Percentiles rank a stretch among this genome's conserved stretches.
These are phyloP conservation scores for Stylophora pistillata DNA, from an alignment of 64 coral and sea anemone genomes.

Conservation along the genomic window DNA sequence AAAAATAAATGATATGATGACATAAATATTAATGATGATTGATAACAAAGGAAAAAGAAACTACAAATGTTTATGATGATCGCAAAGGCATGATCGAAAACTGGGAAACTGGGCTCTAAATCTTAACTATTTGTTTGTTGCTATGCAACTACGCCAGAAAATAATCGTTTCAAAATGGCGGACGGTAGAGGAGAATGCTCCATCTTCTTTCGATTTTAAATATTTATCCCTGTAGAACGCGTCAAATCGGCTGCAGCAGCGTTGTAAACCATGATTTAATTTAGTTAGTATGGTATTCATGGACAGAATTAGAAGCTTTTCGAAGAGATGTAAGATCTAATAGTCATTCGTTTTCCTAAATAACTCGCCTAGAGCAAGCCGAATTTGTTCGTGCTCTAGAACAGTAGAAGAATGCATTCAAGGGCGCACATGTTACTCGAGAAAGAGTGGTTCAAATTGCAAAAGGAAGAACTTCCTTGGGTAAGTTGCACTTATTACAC, in stretches of 20 bases:
- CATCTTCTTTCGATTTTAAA: neutral
- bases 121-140: neutral
- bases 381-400: neutral
- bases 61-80: neutral
- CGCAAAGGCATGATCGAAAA: neutral
- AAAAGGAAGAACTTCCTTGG: slow-evolving; percentile 81
- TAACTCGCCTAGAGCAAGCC: neutral
- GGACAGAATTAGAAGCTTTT: no score
- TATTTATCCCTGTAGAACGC: neutral
- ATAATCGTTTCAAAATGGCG: slow-evolving; percentile 43
- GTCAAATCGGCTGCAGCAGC: no score
- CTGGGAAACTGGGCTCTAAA: neutral
- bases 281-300: no score
- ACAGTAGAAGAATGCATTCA: slow-evolving; percentile 73
- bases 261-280: no score
- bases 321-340: no score
- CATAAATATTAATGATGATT: no score
- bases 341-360: no score
- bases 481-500: slow-evolving; percentile 36
- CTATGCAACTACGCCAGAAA: slow-evolving; percentile 5
- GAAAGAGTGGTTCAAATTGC: slow-evolving; percentile 87
- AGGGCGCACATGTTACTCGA: slow-evolving; percentile 92
- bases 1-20: no score
- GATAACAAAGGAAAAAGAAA: neutral
- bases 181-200: neutral